Base-by-base conservation (phyloP, 2,888 invertebrate genomes). In the Maniola hyperantus region DNA sequence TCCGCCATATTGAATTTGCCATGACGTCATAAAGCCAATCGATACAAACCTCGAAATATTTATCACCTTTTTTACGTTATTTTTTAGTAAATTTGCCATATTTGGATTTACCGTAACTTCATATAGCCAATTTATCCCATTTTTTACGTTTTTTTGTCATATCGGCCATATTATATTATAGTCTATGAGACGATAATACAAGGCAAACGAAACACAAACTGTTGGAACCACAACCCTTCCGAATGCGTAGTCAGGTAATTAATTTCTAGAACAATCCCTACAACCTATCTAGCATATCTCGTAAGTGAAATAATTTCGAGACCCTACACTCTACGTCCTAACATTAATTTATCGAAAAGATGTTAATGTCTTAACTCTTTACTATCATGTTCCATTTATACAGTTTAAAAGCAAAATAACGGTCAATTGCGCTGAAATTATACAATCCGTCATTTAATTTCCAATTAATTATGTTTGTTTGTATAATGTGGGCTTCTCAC, bases 381-480 rank as follows among this genome's bases (percentile, higher is more conserved):
- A 39, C 42, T 18, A 57, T 57, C 57, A 42, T 20, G 20, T 42
- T 20, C 42, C 20, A 57, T 39, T 42, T 57, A 57, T 57, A 57
- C 42, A 57, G 6, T 42, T 39, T 18, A 6, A 20, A 34, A 57
- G 57, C 13, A 39, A 39, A 42, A 57, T 57, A 57, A 57, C 39
- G 57, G 57, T 36, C 36, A n/a, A 10, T 18, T 18, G 6, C 18
- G 7, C 6, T 11, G 6, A 1, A 26, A 51, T 51, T 51, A 51
- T 26, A 51, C 26, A 51, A 26, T 7, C 11, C 50, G 4, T 2
- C 18, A 48, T 48, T 4, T 8, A 8, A 48, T 18, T 8, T 48
- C 10, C 7, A 4, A 6, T 26, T 26, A 50, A 50, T 11, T 26
- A 50, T 50, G 20, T 11, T 20, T 5, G 6, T 11, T 51, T 26